These are phyloP conservation scores for Gnathonemus echidnorhynchus DNA, from an alignment of 2,113 vertebrate genomes.

Conservation along the genomic window DNA sequence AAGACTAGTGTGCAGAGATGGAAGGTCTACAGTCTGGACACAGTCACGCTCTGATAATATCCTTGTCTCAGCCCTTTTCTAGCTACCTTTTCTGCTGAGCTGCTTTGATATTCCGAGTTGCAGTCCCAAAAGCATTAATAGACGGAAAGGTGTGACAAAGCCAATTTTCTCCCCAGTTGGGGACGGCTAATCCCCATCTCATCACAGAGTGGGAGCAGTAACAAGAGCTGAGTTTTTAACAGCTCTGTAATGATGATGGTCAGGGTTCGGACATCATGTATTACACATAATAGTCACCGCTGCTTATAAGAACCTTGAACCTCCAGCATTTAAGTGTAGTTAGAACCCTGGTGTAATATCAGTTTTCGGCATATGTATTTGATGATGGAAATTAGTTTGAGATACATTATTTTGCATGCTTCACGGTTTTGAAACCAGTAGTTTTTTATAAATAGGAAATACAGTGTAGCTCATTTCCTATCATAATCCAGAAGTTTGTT, in stretches of 20 bases:
- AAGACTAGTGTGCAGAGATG: neutral
- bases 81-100: no score
- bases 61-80: neutral
- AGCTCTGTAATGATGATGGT: neutral
- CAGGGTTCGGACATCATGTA: neutral
- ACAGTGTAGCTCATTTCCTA: neutral
- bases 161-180: slow-evolving; percentile 3
- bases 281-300: neutral
- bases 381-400: neutral
- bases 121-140: neutral
- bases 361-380: neutral
- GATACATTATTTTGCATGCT: neutral
- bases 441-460: neutral
- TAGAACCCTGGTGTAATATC: neutral
- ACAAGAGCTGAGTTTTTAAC: neutral
- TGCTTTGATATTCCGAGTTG: neutral
- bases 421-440: neutral
- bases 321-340: neutral
- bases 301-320: neutral
- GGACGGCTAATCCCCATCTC: neutral
- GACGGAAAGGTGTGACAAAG: slow-evolving; percentile 9
- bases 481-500: neutral
- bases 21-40: neutral
- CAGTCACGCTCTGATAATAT: neutral
- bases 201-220: neutral